Conservation (phyloP, 2,888 invertebrate species). For the Achlya flavicornis region DNA sequence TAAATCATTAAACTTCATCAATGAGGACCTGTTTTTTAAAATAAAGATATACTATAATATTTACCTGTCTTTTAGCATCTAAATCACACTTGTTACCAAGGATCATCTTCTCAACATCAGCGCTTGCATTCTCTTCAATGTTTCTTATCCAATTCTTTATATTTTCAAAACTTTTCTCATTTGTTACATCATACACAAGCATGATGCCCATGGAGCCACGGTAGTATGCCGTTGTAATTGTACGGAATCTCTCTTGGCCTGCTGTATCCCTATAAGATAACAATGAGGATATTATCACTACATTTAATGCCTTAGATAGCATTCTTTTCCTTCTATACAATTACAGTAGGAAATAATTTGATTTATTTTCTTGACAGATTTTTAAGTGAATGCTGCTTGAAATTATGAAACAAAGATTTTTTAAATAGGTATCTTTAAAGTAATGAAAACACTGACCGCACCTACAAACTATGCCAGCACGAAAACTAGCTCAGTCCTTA, state of each 20-base stretch:
- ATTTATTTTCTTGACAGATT: no score
- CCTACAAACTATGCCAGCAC: conserved; percentile 9
- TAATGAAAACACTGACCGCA: not conserved
- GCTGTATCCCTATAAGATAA: conserved; percentile 94
- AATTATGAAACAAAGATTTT: no score
- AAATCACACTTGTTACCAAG: conserved; percentile 99
- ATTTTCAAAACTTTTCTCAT: conserved; percentile 99
- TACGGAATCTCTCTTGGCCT: conserved; percentile 99
- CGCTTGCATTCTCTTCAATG: conserved; percentile 99
- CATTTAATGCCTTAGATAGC: not conserved
- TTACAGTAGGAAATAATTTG: no score
- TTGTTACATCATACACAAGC: conserved; percentile 99
- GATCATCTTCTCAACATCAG: conserved; percentile 99
- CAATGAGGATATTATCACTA: not conserved
- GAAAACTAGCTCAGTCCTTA: conserved; percentile 6
- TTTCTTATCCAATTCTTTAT: conserved; percentile 99
- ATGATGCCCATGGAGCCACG: conserved; percentile 99
- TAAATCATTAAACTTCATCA: no score
- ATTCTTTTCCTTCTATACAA: no score
- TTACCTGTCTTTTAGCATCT: conserved; percentile 95
- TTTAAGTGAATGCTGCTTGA: no score
- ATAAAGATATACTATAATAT: not conserved
- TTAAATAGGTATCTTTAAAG: not conserved
- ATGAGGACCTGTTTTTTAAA: not conserved
- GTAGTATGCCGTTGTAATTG: conserved; percentile 99